Base-by-base conservation (phyloP, 2,113 vertebrate genomes). In the Notiomystis cincta region DNA sequence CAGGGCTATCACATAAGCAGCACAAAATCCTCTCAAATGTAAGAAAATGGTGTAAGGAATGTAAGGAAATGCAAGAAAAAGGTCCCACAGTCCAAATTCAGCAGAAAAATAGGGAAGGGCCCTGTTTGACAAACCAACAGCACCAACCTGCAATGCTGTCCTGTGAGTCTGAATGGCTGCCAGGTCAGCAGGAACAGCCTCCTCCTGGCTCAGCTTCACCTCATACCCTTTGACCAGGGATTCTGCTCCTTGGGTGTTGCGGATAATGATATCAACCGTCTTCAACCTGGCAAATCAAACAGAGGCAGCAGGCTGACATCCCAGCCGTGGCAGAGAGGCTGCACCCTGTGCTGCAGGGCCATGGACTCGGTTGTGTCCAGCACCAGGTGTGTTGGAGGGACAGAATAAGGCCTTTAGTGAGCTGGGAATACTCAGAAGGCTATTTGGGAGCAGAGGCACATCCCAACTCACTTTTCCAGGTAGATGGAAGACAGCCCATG, bases 141-240 rank as follows among this genome's bases (percentile, higher is more conserved):
- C 24, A 53, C 97, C 94, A 40, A 99, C 99, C 98, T 90, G 97
- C 10, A 99, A 83, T 0, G 98, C 97, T 0, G 97, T 92, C 62
- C 97, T 96, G 90, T 99, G 98, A n/a, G 95, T 96, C 25, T 98
- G 98, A 77, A 99, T 98, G 45, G 98, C 98, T 0, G 87, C 51
- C 23, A 98, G 98, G 97, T 99, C 98, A 2, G 99, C 98, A 2
- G 99, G 98, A 12, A 99, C 98, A 0, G 98, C 98, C 96, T 99
- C 99, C 89, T 99, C 99, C 83, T 99, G 99, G 94, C 99, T 99
- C 71, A 99, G 97, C 89, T 98, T 98, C 82, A 98, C 98, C 97
- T 99, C 99, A 3, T 98, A 99, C 58, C 98, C 99, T 91, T 98
- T 99, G 60, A 99, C 98, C 96, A 98, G 97, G 58, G 98, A 98